Conservation (phyloP, 92 coral and sea anemone genomes). For the Heteractis magnifica region DNA sequence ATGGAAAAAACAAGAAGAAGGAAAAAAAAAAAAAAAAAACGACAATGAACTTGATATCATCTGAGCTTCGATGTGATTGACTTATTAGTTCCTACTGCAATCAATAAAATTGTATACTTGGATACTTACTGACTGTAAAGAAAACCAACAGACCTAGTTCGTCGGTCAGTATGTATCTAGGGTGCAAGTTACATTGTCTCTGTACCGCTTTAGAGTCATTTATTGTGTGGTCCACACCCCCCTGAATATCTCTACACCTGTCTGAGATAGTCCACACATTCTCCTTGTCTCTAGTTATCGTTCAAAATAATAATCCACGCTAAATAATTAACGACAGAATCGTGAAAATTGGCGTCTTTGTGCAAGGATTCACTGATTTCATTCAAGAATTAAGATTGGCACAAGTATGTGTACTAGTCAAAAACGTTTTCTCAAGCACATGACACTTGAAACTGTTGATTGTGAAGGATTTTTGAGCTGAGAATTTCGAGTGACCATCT, state of each 20-base stretch:
- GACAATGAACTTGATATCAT: too few relatives aligned
- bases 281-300: conserved; percentile 12
- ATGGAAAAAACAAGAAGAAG: too few relatives aligned
- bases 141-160: too few relatives aligned
- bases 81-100: neutral
- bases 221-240: neutral
- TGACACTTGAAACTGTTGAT: neutral
- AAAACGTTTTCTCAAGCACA: neutral
- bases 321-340: conserved; percentile 5
- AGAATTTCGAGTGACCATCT: neutral
- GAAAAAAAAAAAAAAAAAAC: too few relatives aligned
- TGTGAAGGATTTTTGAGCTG: neutral
- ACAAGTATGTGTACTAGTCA: neutral
- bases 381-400: neutral
- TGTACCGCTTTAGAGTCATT: neutral
- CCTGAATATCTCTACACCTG: neutral
- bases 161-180: too few relatives aligned
- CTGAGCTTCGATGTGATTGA: neutral
- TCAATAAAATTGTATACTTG: neutral
- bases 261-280: conserved; percentile 3
- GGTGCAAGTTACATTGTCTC: too few relatives aligned
- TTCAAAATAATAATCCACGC: neutral
- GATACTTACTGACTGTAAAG: neutral
- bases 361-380: neutral
- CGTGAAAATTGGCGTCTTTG: neutral